Evolutionary conservation across 2,888 invertebrate species (phyloP).

Genomic region (Osmoderma eremita): DNA sequence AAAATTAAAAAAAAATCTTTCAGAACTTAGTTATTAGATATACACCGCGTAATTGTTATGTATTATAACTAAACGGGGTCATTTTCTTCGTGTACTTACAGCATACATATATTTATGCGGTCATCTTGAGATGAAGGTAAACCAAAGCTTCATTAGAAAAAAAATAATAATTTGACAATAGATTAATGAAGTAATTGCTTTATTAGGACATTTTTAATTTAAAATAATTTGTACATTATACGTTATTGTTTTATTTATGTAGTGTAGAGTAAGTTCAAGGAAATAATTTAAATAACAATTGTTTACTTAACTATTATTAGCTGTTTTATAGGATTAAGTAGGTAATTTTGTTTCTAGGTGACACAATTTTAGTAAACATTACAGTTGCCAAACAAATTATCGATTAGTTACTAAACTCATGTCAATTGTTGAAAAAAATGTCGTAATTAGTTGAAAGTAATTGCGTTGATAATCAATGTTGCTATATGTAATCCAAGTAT

Average conservation of each 20-base stretch:
- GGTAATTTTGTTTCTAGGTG: too few species aligned
- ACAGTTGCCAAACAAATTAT: too few species aligned
- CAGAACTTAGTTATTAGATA: constrained; percentile 14
- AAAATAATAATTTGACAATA: constrained; percentile 17
- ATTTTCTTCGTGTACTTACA: constrained; percentile 3
- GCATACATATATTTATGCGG: constrained; percentile 20
- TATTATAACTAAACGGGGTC: neutral
- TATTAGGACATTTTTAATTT: neutral
- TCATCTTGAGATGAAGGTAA: constrained; percentile 2
- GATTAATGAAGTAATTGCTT: constrained; percentile 7
- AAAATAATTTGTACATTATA: neutral
- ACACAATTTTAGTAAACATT: too few species aligned
- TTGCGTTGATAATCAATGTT: constrained; percentile 26
- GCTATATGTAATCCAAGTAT: constrained; percentile 11
- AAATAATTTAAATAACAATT: too few species aligned
- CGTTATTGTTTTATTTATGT: neutral
- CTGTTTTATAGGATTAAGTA: too few species aligned
- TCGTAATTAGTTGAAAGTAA: constrained; percentile 10
- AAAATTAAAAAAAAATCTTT: constrained; percentile 15
- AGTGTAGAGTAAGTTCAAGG: too few species aligned
- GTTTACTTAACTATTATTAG: too few species aligned
- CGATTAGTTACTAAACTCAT: constrained; percentile 2
- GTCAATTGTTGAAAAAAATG: constrained; percentile 1
- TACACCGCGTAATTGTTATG: constrained; percentile 14
- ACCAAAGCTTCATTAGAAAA: constrained; percentile 18